These are phyloP conservation scores for Cataglyphis hispanica DNA, from an alignment of 1,140 invertebrate species.

Conservation along the genomic window DNA sequence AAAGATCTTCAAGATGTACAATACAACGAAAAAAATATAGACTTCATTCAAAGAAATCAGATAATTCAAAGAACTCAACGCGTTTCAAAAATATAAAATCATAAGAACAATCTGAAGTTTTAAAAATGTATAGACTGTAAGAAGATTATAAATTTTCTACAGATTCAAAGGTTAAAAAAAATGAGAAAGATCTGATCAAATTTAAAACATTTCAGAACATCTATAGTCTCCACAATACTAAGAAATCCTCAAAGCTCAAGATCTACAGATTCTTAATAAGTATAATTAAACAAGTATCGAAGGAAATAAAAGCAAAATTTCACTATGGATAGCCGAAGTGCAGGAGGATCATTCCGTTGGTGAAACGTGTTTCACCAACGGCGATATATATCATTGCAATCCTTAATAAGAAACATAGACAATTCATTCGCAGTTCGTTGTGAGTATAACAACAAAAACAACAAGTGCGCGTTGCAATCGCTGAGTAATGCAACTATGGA, in stretches of 20 bases:
- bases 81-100: too few species aligned
- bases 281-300: conserved; percentile 21
- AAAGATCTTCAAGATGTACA: background rate
- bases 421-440: conserved; percentile 69
- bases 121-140: too few species aligned
- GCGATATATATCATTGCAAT: conserved; percentile 72
- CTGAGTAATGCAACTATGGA: conserved; percentile 73
- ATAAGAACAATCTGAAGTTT: too few species aligned
- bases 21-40: too few species aligned
- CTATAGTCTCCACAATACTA: background rate
- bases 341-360: conserved; percentile 75
- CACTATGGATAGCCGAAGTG: conserved; percentile 76
- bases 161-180: background rate
- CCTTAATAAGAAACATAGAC: conserved; percentile 60
- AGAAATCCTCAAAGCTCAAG: conserved; percentile 12
- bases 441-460: conserved; percentile 72
- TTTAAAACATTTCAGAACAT: background rate
- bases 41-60: too few species aligned
- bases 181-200: background rate
- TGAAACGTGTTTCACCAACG: conserved; percentile 62
- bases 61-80: background rate
- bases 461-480: conserved; percentile 68
- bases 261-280: background rate
- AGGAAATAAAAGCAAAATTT: conserved; percentile 46
- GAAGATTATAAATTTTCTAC: too few species aligned